Percentiles rank a stretch among this genome's conserved stretches.
phyloP scores from a whole-genome alignment of 2,797 vertebrate genomes.

The Notoglanidium macrostoma region DNA sequence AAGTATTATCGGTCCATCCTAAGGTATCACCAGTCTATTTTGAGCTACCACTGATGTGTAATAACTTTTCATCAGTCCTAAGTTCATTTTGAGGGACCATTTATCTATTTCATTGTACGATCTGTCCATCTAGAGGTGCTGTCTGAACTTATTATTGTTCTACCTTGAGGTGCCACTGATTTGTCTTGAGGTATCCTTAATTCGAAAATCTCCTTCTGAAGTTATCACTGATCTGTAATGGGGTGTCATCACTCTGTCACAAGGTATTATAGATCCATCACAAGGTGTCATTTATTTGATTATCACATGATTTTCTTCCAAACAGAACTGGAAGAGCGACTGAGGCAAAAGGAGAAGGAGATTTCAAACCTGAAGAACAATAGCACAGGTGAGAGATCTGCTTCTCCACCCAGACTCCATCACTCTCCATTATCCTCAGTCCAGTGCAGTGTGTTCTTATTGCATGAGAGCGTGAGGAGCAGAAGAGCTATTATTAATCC shows the following conservation, averaged over 20 bases:
- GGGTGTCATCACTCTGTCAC: no score
- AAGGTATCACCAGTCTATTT: no score
- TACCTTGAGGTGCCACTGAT: no score
- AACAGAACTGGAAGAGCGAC: not conserved
- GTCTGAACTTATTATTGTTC: no score
- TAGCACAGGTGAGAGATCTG: conserved; percentile 49
- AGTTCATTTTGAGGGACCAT: no score
- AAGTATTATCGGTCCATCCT: no score
- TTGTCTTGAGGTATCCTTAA: no score
- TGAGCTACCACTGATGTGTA: no score
- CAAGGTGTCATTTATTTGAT: not conserved
- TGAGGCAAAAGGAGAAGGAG: not conserved
- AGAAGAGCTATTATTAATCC: not conserved
- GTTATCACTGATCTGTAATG: not conserved
- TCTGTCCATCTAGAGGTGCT: no score
- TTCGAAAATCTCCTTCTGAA: no score
- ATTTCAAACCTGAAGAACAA: conserved; percentile 41
- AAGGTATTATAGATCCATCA: not conserved
- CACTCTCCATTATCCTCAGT: not conserved
- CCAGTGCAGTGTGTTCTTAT: not conserved
- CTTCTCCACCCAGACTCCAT: not conserved
- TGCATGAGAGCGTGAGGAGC: not conserved
- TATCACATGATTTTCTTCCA: not conserved
- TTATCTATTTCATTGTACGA: no score
- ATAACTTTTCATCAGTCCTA: no score